phyloP scores from a whole-genome alignment of 1,140 invertebrate genomes.

The Drosophila seguyi region DNA sequence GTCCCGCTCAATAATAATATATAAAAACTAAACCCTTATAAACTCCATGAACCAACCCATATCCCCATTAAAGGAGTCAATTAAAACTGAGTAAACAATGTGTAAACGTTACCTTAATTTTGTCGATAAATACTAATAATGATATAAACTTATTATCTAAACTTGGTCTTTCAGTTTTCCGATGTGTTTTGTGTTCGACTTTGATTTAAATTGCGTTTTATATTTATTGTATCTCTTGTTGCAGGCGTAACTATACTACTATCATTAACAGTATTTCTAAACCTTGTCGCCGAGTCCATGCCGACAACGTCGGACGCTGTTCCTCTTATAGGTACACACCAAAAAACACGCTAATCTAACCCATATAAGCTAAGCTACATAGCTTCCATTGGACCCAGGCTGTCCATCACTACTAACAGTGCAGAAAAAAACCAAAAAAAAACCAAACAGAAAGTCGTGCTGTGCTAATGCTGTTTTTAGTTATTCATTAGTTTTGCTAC shows the following conservation, averaged over 20 bases:
- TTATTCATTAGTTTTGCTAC: constrained; percentile 78
- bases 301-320: constrained; percentile 96
- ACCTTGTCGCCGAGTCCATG: constrained; percentile 96
- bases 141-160: constrained; percentile 55
- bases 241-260: constrained; percentile 99
- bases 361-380: constrained; percentile 41
- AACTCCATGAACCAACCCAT: constrained; percentile 36
- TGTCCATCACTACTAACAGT: constrained; percentile 32
- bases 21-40: constrained; percentile 29
- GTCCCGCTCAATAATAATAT: constrained; percentile 28
- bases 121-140: constrained; percentile 44
- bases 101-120: constrained; percentile 52
- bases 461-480: constrained; percentile 71
- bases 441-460: constrained; percentile 41
- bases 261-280: constrained; percentile 99
- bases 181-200: constrained; percentile 61
- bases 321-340: constrained; percentile 88
- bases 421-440: constrained; percentile 9
- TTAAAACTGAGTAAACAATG: constrained; percentile 41
- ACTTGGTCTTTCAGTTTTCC: constrained; percentile 70
- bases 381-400: constrained; percentile 12
- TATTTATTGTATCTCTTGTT: constrained; percentile 85
- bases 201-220: constrained; percentile 74
- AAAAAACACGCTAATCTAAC: constrained; percentile 65
- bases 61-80: constrained; percentile 27